Conservation (phyloP, 2,797 vertebrate genomes). For the Neostethus bicornis region DNA sequence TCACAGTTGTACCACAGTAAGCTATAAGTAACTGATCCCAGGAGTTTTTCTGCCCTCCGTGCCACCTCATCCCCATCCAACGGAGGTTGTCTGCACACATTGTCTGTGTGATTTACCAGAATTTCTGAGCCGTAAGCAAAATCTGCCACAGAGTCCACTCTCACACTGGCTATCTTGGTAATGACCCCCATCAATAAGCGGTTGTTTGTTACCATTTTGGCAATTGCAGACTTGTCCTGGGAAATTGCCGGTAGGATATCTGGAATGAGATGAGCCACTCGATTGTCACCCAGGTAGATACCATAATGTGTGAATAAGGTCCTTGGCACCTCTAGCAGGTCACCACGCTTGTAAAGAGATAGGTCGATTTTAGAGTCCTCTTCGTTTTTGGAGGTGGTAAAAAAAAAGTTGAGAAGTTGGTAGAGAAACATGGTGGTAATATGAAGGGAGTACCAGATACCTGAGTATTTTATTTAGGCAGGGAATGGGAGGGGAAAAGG, state of each 20-base stretch:
- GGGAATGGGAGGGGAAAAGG: constrained; percentile 56
- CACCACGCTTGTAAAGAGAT: constrained; percentile 85
- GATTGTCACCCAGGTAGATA: constrained; percentile 93
- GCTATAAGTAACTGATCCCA: constrained; percentile 89
- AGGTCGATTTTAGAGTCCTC: constrained; percentile 73
- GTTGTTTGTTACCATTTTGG: constrained; percentile 90
- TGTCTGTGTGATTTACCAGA: constrained; percentile 90
- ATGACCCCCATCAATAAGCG: constrained; percentile 90
- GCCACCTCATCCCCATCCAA: constrained; percentile 88
- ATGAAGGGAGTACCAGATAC: constrained; percentile 2
- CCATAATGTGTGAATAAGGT: constrained; percentile 96
- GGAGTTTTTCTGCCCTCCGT: constrained; percentile 85
- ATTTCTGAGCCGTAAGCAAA: constrained; percentile 92
- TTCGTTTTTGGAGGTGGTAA: constrained; percentile 53
- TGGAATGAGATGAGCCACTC: constrained; percentile 95
- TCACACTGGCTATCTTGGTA: constrained; percentile 85
- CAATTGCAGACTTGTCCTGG: constrained; percentile 73
- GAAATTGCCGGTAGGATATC: constrained; percentile 89
- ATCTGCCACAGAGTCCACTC: constrained; percentile 91
- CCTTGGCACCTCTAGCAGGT: constrained; percentile 91
- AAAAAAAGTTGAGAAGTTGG: constrained; percentile 74
- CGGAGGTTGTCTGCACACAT: constrained; percentile 79
- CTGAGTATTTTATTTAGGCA: constrained; percentile 62
- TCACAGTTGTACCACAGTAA: constrained; percentile 99
- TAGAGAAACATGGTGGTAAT: constrained; percentile 74